A percentile compares a stretch with the other conserved stretches of the same genome.
These are phyloP conservation scores for Nicator chloris DNA, from an alignment of 2,113 vertebrate genomes.

Conservation along the genomic window DNA sequence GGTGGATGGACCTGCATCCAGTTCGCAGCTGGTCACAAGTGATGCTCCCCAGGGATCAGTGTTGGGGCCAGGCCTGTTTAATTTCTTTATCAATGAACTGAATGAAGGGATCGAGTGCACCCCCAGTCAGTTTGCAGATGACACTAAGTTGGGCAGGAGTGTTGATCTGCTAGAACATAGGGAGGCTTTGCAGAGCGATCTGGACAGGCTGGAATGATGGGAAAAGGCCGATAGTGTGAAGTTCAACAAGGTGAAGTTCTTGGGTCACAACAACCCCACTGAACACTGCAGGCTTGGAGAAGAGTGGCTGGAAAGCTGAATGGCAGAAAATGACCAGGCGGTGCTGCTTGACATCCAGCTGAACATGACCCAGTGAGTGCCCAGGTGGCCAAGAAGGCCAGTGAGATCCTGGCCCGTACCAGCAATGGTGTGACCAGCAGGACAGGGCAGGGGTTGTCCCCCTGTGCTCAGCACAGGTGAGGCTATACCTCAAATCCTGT, in stretches of 20 bases:
- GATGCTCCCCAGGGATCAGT: background rate
- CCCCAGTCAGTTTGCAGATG: background rate
- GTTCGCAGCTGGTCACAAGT: background rate
- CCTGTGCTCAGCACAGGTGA: accelerated
- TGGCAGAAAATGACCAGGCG: background rate
- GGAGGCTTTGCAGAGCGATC: background rate
- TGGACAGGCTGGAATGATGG: background rate
- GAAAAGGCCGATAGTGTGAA: background rate
- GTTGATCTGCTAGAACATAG: background rate
- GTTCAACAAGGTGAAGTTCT: background rate
- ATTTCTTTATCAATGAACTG: background rate
- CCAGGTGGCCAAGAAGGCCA: background rate
- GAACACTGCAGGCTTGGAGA: background rate
- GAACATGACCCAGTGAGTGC: accelerated
- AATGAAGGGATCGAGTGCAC: accelerated
- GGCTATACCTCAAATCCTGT: accelerated
- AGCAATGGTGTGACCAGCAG: background rate
- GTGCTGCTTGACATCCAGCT: background rate
- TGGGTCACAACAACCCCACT: background rate
- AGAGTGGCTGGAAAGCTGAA: background rate
- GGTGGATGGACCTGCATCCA: background rate
- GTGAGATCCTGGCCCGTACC: background rate
- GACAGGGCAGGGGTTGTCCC: background rate
- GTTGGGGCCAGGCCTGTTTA: background rate
- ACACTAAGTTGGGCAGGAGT: background rate